A percentile compares a stretch with the other conserved stretches of the same genome.
Conservation (phyloP, 2,888 invertebrate species). For the Troglohyphantes excavatus region DNA sequence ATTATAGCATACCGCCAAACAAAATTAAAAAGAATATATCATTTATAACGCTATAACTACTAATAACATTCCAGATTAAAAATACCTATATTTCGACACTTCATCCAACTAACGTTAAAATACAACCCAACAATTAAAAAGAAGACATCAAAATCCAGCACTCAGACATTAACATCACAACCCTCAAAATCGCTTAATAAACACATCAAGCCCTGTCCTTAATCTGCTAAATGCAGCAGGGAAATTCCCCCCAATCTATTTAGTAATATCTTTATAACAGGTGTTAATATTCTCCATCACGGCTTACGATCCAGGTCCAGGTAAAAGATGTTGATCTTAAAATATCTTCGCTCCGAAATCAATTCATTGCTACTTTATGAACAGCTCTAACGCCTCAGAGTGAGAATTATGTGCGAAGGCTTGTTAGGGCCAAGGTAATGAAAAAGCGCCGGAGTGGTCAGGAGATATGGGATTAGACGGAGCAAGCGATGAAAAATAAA, state of each 20-base stretch:
- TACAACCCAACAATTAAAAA: no score
- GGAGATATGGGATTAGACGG: conserved; percentile 54
- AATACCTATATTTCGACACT: no score
- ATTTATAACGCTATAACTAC: no score
- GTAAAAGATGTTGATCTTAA: conserved; percentile 39
- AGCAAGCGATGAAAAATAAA: conserved; percentile 60
- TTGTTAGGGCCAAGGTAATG: conserved; percentile 70
- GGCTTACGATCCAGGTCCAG: not conserved
- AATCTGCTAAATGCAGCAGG: not conserved
- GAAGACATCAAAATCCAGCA: not conserved
- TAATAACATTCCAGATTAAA: no score
- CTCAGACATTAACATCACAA: not conserved
- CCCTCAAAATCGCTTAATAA: not conserved
- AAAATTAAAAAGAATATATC: no score
- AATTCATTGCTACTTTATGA: conserved; percentile 69
- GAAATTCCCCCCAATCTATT: not conserved
- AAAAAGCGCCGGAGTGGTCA: conserved; percentile 28
- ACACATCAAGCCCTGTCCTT: not conserved
- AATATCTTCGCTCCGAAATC: conserved; percentile 59
- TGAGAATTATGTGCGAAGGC: conserved; percentile 58
- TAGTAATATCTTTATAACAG: conserved; percentile 6
- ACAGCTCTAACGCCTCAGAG: conserved; percentile 38
- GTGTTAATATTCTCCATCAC: conserved; percentile 10
- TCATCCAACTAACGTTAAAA: no score
- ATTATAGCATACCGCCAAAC: no score